A percentile compares a stretch with the other conserved stretches of the same genome.
Conservation (phyloP, 1,140 invertebrate species). For the Zaprionus vittiger region DNA sequence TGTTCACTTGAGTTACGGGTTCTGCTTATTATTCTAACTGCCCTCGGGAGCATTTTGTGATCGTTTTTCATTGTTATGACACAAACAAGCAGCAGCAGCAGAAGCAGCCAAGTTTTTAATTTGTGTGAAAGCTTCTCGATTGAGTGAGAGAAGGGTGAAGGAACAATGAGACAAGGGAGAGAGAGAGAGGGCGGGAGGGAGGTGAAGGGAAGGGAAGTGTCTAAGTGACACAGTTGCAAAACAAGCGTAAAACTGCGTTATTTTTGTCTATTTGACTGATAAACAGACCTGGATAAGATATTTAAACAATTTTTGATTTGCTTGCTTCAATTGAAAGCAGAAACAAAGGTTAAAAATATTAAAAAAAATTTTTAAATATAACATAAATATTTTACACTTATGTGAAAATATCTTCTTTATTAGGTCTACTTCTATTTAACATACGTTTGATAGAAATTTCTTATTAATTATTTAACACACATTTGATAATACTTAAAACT, state of each 20-base stretch:
- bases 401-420: too few relatives aligned
- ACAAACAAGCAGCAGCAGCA: neutral
- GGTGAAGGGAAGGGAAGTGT: too few relatives aligned
- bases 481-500: neutral
- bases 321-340: too few relatives aligned
- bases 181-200: neutral
- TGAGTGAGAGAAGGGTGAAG: neutral
- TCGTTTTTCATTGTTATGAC: conserved; percentile 13
- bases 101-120: conserved; percentile 1
- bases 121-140: neutral
- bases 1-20: neutral
- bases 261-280: neutral
- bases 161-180: neutral
- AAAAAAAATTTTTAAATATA: too few relatives aligned
- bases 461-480: neutral
- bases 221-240: neutral
- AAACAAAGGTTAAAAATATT: too few relatives aligned
- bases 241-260: neutral
- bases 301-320: neutral
- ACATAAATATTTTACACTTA: too few relatives aligned
- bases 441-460: neutral
- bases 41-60: conserved; percentile 25
- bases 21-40: neutral
- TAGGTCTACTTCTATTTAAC: too few relatives aligned
- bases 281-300: neutral